Percentiles rank a stretch among this genome's conserved stretches.
Evolutionary conservation across 2,888 invertebrate genomes (phyloP).

Genomic region (Priocnemis perturbator): DNA sequence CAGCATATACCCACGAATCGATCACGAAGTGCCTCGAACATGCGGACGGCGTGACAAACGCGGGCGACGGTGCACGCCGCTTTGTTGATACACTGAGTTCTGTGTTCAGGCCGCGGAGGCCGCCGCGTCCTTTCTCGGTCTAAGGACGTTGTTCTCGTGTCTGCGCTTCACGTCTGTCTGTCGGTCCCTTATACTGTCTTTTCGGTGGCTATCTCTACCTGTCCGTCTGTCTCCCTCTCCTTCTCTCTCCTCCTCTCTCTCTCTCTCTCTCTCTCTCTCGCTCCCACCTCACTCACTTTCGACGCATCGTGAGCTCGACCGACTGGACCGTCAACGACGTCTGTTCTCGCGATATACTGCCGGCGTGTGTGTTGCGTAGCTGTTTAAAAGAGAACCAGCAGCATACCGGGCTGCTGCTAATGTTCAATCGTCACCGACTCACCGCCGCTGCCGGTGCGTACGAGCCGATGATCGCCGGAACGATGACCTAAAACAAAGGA

Average conservation of each 20-base stretch:
- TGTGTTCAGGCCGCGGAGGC: constrained; percentile 64
- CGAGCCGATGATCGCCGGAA: constrained; percentile 19
- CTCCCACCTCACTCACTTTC: too few relatives aligned
- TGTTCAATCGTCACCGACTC: neutral
- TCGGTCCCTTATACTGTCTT: too few relatives aligned
- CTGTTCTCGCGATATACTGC: constrained; percentile 10
- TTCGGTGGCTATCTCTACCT: too few relatives aligned
- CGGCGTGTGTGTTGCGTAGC: too few relatives aligned
- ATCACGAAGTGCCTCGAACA: constrained; percentile 57
- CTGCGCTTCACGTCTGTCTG: too few relatives aligned
- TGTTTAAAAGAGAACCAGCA: too few relatives aligned
- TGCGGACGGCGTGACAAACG: constrained; percentile 64
- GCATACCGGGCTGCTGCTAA: neutral
- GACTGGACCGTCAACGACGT: neutral
- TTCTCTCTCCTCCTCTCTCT: too few relatives aligned
- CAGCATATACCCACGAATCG: constrained; percentile 47
- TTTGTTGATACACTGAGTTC: constrained; percentile 60
- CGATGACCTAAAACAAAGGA: constrained; percentile 45
- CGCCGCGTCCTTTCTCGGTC: constrained; percentile 50
- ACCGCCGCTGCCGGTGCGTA: too few relatives aligned
- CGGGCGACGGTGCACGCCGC: constrained; percentile 55
- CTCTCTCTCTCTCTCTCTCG: too few relatives aligned
- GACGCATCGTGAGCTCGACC: too few relatives aligned
- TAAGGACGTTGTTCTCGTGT: neutral
- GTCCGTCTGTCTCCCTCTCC: too few relatives aligned